These are phyloP conservation scores for Acanthornis magna DNA, from an alignment of 2,797 vertebrate species.

Conservation along the genomic window DNA sequence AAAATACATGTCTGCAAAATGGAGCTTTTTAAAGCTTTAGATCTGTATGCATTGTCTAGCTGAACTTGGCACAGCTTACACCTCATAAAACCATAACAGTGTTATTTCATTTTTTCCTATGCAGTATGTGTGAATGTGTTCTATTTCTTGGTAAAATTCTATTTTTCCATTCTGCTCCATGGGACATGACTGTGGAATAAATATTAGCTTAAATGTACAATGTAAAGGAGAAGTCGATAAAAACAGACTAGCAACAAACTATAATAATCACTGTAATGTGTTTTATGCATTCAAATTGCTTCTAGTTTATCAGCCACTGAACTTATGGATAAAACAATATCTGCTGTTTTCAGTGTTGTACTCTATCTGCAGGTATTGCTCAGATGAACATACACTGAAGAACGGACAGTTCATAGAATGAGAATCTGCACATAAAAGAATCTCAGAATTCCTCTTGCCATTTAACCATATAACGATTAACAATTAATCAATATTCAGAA, in stretches of 20 bases:
- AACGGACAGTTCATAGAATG: background rate
- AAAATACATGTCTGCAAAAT: background rate
- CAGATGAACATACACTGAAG: background rate
- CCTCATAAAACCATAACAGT: slow-evolving; percentile 11
- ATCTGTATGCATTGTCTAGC: background rate
- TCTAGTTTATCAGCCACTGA: background rate
- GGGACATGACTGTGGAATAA: background rate
- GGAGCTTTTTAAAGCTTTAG: background rate
- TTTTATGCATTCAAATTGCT: background rate
- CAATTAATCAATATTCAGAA: background rate
- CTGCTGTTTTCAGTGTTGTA: background rate
- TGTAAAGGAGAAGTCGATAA: background rate
- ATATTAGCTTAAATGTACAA: background rate
- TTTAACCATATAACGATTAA: background rate
- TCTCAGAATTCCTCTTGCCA: background rate
- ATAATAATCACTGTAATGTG: background rate
- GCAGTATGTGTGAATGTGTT: background rate
- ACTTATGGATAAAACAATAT: background rate
- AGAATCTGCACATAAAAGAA: background rate
- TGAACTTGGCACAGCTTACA: background rate
- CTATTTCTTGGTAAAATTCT: slow-evolving; percentile 27
- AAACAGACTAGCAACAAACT: background rate
- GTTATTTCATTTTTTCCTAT: slow-evolving; percentile 28
- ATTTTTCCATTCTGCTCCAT: slow-evolving; percentile 11
- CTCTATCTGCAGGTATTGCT: background rate